phyloP scores from a whole-genome alignment of 2,113 vertebrate genomes.

The Xenopus borealis region DNA sequence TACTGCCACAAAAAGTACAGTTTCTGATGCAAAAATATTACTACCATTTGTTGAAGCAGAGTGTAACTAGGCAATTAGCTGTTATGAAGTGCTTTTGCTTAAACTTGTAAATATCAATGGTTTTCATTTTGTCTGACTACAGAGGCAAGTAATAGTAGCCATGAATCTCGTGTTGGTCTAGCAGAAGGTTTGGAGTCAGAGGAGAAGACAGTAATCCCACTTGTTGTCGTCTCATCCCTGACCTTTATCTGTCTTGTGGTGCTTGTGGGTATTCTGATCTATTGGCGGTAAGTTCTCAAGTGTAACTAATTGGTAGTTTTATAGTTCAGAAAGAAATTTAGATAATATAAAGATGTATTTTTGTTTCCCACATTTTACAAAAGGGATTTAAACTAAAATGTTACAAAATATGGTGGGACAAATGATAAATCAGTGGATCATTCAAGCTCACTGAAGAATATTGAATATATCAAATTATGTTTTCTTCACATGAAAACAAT shows the following conservation, averaged over 20 bases:
- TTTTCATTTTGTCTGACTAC: constrained; percentile 71
- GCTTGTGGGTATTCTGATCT: constrained; percentile 91
- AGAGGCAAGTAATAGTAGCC: constrained; percentile 98
- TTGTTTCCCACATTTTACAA: too few relatives aligned
- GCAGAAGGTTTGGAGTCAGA: constrained; percentile 78
- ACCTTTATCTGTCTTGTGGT: constrained; percentile 86
- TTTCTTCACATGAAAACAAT: too few relatives aligned
- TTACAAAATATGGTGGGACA: too few relatives aligned
- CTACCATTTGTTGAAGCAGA: too few relatives aligned
- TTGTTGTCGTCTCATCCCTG: constrained; percentile 91
- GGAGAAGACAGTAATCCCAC: constrained; percentile 84
- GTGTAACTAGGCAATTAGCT: too few relatives aligned
- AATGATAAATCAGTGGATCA: too few relatives aligned
- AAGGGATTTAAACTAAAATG: too few relatives aligned
- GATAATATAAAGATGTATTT: not conserved
- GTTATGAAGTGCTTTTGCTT: not conserved
- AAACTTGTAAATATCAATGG: constrained; percentile 55
- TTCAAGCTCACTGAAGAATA: too few relatives aligned
- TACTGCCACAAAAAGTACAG: too few relatives aligned
- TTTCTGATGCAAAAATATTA: too few relatives aligned
- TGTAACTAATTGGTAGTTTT: not conserved
- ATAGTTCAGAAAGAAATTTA: not conserved
- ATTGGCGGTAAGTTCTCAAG: constrained; percentile 85
- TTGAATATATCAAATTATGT: too few relatives aligned
- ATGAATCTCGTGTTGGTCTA: constrained; percentile 87